Evolutionary conservation across 2,113 vertebrate genomes (phyloP), one percentile per base, ranked within the genome.

Genomic region (Sarotherodon lohbergeri): DNA sequence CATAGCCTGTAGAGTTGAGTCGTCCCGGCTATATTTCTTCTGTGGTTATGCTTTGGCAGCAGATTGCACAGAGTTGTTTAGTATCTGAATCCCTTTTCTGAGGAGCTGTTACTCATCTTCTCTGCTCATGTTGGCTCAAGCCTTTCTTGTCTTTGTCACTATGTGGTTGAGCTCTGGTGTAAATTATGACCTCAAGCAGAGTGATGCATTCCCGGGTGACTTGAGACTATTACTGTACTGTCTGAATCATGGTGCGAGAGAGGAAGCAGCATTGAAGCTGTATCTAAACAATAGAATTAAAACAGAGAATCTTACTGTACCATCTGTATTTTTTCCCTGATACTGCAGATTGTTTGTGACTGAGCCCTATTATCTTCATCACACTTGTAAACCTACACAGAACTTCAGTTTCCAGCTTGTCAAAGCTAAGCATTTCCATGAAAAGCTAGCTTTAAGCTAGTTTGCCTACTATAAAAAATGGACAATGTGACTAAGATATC

Each of bases 151-250:
- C 86, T 85, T 90, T 82, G 56, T 95, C 82, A 86, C 91, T 90
- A 68, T 88, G 91, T 4, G 86, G 92, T 88, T 43, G 17, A 76
- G 82, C 63, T 79, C 71, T 80, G 13, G 48, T 86, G 88, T 93
- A 92, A 96, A 95, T 94, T 79, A 93, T 82, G 86, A 92, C 63
- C 82, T 91, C 85, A 86, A 76, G 57, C 78, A 19, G 71, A 81
- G 78, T 13, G 56, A 39, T 71, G 4, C 50, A 59, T 84, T 89
- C 88, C 63, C n/a, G 3, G 34, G 56, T 80, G 66, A 71, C 36
- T 81, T 88, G 57, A 81, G 48, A 54, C 56, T 89, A 54, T 68
- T 78, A 13, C 57, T 71, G 24, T 68, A 7, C 80, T 76, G 79
- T 86, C 85, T 90, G 32, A 86, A 85, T 90, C 54, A 90, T 41